These are phyloP conservation scores for Psettodes erumei DNA, from an alignment of 2,113 vertebrate species.

Conservation along the genomic window DNA sequence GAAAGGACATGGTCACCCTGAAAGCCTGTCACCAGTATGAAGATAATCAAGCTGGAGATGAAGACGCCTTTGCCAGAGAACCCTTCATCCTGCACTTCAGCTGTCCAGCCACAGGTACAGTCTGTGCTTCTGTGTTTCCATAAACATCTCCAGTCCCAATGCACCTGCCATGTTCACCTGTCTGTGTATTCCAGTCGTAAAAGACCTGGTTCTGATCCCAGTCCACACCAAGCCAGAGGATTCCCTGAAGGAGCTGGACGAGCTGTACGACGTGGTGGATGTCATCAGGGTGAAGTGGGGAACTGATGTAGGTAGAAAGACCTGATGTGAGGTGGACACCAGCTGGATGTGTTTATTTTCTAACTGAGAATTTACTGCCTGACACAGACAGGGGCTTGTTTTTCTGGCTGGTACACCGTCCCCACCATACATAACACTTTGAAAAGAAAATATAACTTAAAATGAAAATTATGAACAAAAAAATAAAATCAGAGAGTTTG, in stretches of 20 bases:
- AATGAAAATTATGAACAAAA: too few species aligned
- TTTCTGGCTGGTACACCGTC: too few species aligned
- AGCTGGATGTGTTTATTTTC: too few species aligned
- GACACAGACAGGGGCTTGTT: too few species aligned
- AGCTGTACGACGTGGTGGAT: constrained; percentile 77
- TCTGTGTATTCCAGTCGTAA: constrained; percentile 27
- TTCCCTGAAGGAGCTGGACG: constrained; percentile 78
- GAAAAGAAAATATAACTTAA: too few species aligned
- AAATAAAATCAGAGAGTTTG: too few species aligned
- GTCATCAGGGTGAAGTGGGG: constrained; percentile 65
- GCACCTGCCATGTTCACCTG: neutral
- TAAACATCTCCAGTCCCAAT: neutral
- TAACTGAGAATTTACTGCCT: too few species aligned
- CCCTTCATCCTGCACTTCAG: constrained; percentile 69
- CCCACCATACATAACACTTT: too few species aligned
- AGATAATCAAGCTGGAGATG: constrained; percentile 67
- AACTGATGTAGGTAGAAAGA: constrained; percentile 75
- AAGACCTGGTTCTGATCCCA: constrained; percentile 79
- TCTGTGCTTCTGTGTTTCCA: neutral
- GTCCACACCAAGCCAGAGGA: constrained; percentile 82
- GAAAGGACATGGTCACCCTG: constrained; percentile 53
- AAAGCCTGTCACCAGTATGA: constrained; percentile 56
- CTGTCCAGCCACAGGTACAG: constrained; percentile 53
- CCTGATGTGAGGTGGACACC: too few species aligned
- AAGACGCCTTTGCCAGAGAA: constrained; percentile 74